Evolutionary conservation across 1,140 invertebrate genomes (phyloP).

Genomic region (Octopus bimaculoides): DNA sequence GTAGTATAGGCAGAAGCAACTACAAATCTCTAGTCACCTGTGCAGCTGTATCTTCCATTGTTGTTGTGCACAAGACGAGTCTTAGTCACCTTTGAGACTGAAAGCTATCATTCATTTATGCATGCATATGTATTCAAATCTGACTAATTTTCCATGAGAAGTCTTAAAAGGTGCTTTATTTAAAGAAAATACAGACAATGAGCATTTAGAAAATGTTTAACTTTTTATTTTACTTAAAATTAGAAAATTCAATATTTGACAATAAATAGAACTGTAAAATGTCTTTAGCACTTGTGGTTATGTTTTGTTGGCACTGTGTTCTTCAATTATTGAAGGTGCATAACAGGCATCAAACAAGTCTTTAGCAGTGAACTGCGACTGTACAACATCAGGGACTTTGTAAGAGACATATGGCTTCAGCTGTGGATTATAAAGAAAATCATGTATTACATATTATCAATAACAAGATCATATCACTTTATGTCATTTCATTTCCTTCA

Average conservation of each 20-base stretch:
- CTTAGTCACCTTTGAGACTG: too few species aligned
- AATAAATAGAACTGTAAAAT: constrained; percentile 13
- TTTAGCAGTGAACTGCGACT: constrained; percentile 78
- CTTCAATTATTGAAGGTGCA: constrained; percentile 74
- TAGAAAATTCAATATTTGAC: neutral
- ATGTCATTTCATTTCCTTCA: too few species aligned
- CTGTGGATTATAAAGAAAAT: constrained; percentile 56
- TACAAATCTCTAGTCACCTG: too few species aligned
- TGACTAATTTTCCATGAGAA: too few species aligned
- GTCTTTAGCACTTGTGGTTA: neutral
- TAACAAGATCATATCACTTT: too few species aligned
- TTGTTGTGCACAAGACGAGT: too few species aligned
- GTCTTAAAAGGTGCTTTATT: too few species aligned
- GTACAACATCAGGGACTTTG: constrained; percentile 68
- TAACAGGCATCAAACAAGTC: constrained; percentile 84
- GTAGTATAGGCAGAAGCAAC: too few species aligned
- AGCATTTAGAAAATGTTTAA: constrained; percentile 14
- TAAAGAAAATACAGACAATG: constrained; percentile 20
- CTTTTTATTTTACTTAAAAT: neutral
- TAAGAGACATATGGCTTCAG: constrained; percentile 95
- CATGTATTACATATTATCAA: neutral
- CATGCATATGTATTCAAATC: too few species aligned
- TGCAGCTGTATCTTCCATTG: too few species aligned
- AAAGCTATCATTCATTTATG: too few species aligned
- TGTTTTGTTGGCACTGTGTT: constrained; percentile 69